Evolutionary conservation across 2,888 invertebrate species (phyloP).

Genomic region (Rhamphomyia laevipes): DNA sequence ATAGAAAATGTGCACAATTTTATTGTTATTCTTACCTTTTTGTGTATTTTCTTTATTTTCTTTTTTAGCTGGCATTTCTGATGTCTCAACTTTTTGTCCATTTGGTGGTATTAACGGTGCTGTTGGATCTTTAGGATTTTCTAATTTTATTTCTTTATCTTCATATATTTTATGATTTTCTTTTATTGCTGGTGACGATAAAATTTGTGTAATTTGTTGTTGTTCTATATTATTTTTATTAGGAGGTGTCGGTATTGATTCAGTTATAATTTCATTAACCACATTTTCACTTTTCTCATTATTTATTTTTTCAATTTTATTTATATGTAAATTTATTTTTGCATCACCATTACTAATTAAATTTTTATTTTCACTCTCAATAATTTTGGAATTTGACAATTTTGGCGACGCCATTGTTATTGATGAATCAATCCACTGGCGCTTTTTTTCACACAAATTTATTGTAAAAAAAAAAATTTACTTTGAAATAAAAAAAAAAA

Average conservation of each 20-base stretch:
- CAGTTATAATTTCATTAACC: neutral
- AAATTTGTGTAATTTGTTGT: no score
- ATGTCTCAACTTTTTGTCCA: neutral
- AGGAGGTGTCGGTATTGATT: no score
- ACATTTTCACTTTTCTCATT: neutral
- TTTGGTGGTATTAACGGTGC: no score
- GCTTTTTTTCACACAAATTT: neutral
- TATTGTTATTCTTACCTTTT: neutral
- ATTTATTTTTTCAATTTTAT: neutral
- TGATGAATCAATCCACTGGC: neutral
- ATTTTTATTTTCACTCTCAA: neutral
- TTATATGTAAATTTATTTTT: neutral
- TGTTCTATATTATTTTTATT: no score
- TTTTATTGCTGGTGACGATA: neutral
- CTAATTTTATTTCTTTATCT: neutral
- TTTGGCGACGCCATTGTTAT: constrained; percentile 11
- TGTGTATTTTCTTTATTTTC: neutral
- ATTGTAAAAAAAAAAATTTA: no score
- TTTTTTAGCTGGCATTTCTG: neutral
- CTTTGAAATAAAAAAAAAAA: no score
- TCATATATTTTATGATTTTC: neutral
- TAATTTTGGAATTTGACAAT: constrained; percentile 3
- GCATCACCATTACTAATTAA: neutral
- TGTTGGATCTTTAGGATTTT: no score
- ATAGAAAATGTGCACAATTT: no score